Base-by-base conservation (phyloP, 2,888 invertebrate species). In the Nomada flava region DNA sequence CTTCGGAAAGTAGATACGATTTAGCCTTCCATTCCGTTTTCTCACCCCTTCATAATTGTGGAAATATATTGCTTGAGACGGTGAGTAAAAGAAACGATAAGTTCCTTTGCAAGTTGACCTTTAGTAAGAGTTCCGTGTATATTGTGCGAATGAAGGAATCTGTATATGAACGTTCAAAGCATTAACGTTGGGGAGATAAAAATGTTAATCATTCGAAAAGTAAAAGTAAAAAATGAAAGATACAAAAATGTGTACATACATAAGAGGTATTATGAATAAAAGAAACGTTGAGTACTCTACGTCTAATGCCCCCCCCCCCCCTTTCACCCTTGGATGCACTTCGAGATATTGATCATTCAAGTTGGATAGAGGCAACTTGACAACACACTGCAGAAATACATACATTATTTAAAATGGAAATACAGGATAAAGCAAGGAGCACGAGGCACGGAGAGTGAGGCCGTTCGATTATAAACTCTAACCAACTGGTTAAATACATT, bases 271-370 rank as follows among this genome's bases (percentile, higher is more conserved):
- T 15, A 15, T 42, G 18, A 23, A 68, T 42, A 7, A 13, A 68
- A 42, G 15, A 23, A 57, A 42, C 15, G 23, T 55, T 9, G 42
- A 60, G 26, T 29, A 15, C 26, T 13, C 7, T 3, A 20, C 11
- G 10, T 64, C 57, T 57, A 65, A 47, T 29, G 36, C 36, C 36
- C 7, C 5, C 36, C 5, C 29, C 29, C 7, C 5, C 64, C 26
- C 36, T 53, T n/a, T 57, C 18, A 29, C 29, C 44, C 64, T 73
- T 65, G 64, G 64, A 65, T n/a, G 29, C 18, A 47, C 73, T 57
- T 29, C 53, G 44, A 60, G 29, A 7, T 84, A 85, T 85, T 76
- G 85, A 85, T 81, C 71, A 69, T 71, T 78, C 62, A 72, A 59
- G 50, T 11, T 55, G n/a, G 64, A 62, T 62, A 76, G 50, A 69